These are phyloP conservation scores for Spondyliosoma cantharus DNA, from an alignment of 2,797 vertebrate genomes.

Conservation along the genomic window DNA sequence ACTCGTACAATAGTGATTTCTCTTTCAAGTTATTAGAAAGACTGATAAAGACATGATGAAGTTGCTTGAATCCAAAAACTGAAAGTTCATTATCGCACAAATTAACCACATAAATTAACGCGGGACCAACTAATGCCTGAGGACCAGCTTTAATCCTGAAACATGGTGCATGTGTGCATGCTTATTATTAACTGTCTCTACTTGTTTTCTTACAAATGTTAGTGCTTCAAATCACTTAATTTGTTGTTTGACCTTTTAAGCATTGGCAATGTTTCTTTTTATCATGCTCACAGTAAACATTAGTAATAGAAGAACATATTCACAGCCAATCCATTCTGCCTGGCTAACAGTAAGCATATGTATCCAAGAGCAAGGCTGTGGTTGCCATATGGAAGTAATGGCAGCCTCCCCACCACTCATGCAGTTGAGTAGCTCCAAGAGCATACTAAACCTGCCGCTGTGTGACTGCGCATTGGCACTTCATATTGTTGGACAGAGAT, in stretches of 20 bases:
- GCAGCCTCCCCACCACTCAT: conserved; percentile 60
- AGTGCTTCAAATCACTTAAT: neutral
- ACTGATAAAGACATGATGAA: neutral
- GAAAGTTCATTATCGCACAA: neutral
- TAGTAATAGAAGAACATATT: neutral
- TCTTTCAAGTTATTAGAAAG: neutral
- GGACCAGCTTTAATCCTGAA: conserved; percentile 6
- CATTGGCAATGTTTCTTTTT: neutral
- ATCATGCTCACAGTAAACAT: conserved; percentile 17
- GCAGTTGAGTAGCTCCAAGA: conserved; percentile 53
- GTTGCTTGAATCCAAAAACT: neutral
- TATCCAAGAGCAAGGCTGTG: conserved; percentile 36
- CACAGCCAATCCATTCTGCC: conserved; percentile 17
- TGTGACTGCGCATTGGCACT: conserved; percentile 39
- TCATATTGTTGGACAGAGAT: conserved; percentile 63
- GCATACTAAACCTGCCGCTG: conserved; percentile 40
- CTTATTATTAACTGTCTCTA: neutral
- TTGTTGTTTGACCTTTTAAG: conserved; percentile 10
- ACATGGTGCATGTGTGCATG: conserved; percentile 1
- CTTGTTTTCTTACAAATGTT: neutral
- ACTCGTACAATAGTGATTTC: neutral
- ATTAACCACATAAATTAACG: conserved; percentile 1
- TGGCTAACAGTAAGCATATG: conserved; percentile 58
- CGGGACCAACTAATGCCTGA: neutral
- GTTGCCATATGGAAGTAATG: conserved; percentile 69